Base-by-base conservation (phyloP, 2,888 invertebrate species). In the Trichopoda pennipes region DNA sequence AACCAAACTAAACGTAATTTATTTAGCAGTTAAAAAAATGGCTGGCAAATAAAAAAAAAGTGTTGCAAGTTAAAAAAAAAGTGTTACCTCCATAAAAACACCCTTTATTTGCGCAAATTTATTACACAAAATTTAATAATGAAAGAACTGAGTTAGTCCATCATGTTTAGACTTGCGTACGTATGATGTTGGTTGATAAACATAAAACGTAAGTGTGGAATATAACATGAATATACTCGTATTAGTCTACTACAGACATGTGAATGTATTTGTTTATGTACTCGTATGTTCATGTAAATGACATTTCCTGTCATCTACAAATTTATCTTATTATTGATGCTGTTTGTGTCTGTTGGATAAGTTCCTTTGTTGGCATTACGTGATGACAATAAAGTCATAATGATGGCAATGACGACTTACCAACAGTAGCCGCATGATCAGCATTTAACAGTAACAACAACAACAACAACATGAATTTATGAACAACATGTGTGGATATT, bases 341-440 rank as follows among this genome's bases (percentile, higher is more conserved):
- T 68, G 60, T 79, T 79, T 60, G 73, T 61, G 79, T 79, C 79
- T 79, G 79, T 53, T 68, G 79, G 73, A 73, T 73, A 79, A 79
- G 73, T 73, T 79, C 55, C 79, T 73, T 79, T 73, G 79, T 73
- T 79, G 73, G 60, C 73, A 49, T 28, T 73, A 79, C 79, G 79
- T 79, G 79, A 73, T 79, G 73, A 79, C 79, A 79, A 79, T 79
- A 73, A 79, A 73, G 79, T 79, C 73, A 68, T 60, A 55, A 68
- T 61, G 60, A 79, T 58, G 64, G 60, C 70, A 53, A 68, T 38
- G 47, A 60, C 66, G 53, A 66, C n/a, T 42, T 8, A 38, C 38
- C 12, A 79, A 42, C n/a, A 51, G 47, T 32, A 77, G 7, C 28
- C 7, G 8, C 47, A 63, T 42, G 35, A 69, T 53, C 19, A 69